phyloP scores from a whole-genome alignment of 1,140 invertebrate genomes.

The Galleria mellonella region DNA sequence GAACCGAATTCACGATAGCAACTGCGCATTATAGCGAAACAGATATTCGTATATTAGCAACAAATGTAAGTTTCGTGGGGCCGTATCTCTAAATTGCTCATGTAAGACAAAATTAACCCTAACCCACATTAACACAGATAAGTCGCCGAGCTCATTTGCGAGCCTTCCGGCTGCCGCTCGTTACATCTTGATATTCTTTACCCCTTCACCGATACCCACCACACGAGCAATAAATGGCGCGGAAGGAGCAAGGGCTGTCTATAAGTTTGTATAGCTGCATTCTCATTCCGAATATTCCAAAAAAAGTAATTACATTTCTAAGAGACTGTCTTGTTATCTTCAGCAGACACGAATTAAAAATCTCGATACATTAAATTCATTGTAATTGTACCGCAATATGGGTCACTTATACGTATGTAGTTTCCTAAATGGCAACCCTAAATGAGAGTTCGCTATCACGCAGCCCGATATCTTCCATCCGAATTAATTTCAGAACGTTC shows the following conservation, averaged over 20 bases:
- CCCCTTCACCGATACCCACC: conserved; percentile 67
- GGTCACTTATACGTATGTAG: too few relatives aligned
- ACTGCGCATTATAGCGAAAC: neutral
- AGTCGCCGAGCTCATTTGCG: conserved; percentile 71
- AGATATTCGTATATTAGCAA: conserved; percentile 22
- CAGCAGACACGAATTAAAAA: too few relatives aligned
- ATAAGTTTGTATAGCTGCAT: neutral
- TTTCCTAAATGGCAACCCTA: too few relatives aligned
- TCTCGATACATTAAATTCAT: too few relatives aligned
- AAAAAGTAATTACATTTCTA: too few relatives aligned
- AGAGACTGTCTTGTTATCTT: too few relatives aligned
- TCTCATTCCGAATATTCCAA: too few relatives aligned
- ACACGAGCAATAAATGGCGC: conserved; percentile 71
- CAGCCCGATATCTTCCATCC: conserved; percentile 72
- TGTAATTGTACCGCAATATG: too few relatives aligned
- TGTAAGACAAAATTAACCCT: conserved; percentile 72
- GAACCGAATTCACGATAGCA: too few relatives aligned
- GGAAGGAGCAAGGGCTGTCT: conserved; percentile 40
- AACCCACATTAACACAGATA: conserved; percentile 69
- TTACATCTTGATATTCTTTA: conserved; percentile 74
- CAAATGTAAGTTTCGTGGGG: conserved; percentile 37
- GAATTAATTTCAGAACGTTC: conserved; percentile 70
- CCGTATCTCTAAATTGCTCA: conserved; percentile 66
- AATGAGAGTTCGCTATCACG: conserved; percentile 43
- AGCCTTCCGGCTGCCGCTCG: conserved; percentile 68